These are phyloP conservation scores for Neogobius melanostomus DNA, from an alignment of 2,113 vertebrate species.

Conservation along the genomic window DNA sequence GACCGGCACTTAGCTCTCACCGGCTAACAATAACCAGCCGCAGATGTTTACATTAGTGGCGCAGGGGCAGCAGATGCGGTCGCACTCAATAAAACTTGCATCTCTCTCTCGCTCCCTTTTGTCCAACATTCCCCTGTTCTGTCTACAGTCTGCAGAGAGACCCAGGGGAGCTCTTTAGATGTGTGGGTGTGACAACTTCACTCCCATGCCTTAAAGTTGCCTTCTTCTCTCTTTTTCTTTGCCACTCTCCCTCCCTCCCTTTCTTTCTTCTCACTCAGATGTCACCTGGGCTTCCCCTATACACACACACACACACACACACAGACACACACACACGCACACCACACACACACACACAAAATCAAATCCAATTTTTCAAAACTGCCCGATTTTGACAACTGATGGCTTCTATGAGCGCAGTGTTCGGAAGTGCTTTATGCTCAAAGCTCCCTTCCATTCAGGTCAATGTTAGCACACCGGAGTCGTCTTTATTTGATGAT, in stretches of 20 bases:
- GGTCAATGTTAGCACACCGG: constrained; percentile 79
- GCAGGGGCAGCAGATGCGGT: constrained; percentile 74
- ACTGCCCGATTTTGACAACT: constrained; percentile 23
- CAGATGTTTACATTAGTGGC: constrained; percentile 76
- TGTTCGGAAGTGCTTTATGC: constrained; percentile 55
- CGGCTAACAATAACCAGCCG: constrained; percentile 83
- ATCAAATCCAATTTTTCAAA: constrained; percentile 22
- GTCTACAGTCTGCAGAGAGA: constrained; percentile 55
- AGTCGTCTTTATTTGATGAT: constrained; percentile 80
- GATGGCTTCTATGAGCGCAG: constrained; percentile 30
- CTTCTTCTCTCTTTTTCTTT: constrained; percentile 31
- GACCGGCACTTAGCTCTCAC: constrained; percentile 76
- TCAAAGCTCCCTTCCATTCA: constrained; percentile 54
- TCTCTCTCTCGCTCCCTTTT: constrained; percentile 60
- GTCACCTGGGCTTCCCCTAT: constrained; percentile 68
- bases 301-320: constrained; percentile 34
- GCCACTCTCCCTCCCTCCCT: not conserved
- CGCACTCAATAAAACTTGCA: constrained; percentile 77
- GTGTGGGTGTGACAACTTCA: constrained; percentile 66
- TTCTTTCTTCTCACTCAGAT: constrained; percentile 24
- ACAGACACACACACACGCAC: not conserved
- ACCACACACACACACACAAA: constrained; percentile 24
- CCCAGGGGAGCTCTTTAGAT: constrained; percentile 69
- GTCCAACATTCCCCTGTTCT: constrained; percentile 43
- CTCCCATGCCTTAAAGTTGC: constrained; percentile 57